A percentile compares a stretch with the other conserved stretches of the same genome.
Conservation (phyloP, 2,797 vertebrate genomes). For the Danio aesculapii region DNA sequence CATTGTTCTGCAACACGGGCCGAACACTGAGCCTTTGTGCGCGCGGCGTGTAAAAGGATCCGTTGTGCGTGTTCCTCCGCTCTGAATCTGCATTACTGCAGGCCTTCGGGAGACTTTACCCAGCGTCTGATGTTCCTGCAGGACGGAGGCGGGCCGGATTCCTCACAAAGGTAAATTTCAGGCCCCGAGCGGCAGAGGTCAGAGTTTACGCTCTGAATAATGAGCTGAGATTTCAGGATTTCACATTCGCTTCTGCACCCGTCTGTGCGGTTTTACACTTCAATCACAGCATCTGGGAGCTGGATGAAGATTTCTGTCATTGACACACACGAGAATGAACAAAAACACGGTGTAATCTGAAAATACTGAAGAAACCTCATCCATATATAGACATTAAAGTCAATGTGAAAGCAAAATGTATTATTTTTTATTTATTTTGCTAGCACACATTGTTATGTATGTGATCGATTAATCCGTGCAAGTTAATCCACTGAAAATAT, state of each 20-base stretch:
- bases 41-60: slow-evolving; percentile 51
- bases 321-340: background rate
- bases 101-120: slow-evolving; percentile 59
- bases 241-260: too few species aligned
- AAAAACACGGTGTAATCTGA: background rate
- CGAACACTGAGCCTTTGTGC: slow-evolving; percentile 57
- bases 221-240: slow-evolving; percentile 22
- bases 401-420: too few species aligned
- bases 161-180: slow-evolving; percentile 44
- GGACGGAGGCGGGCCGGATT: slow-evolving; percentile 49
- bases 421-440: too few species aligned
- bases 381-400: too few species aligned
- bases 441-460: too few species aligned
- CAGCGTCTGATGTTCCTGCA: slow-evolving; percentile 60
- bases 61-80: slow-evolving; percentile 43
- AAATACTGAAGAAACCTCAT: background rate
- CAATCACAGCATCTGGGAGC: background rate
- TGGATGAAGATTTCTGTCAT: background rate
- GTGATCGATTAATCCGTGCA: too few species aligned
- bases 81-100: slow-evolving; percentile 54
- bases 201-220: slow-evolving; percentile 48
- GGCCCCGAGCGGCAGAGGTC: slow-evolving; percentile 54
- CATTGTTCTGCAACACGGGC: slow-evolving; percentile 23
- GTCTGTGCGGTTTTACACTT: too few species aligned
- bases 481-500: too few species aligned